phyloP scores from a whole-genome alignment of 2,113 vertebrate species.

The Cephalophus harveyi region DNA sequence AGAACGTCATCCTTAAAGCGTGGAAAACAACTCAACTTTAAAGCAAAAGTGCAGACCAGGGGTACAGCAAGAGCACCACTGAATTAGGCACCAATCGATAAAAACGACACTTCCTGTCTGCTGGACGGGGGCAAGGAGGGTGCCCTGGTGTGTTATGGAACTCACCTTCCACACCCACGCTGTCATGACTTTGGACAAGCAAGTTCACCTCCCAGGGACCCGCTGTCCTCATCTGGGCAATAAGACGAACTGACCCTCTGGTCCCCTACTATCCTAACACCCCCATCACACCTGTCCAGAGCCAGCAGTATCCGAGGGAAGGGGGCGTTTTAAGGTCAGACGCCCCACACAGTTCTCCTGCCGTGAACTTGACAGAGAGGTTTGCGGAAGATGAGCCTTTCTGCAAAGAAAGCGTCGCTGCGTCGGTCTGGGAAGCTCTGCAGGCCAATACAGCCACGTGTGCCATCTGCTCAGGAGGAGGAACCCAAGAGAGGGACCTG shows the following conservation, averaged over 20 bases:
- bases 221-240: neutral
- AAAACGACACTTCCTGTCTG: neutral
- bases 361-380: neutral
- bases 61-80: fast-evolving
- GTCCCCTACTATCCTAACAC: neutral
- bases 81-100: fast-evolving
- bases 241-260: neutral
- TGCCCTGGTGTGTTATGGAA: neutral
- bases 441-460: neutral
- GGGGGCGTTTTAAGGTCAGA: neutral
- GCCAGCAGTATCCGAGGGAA: neutral
- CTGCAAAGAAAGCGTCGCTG: neutral
- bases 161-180: neutral
- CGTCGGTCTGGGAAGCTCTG: neutral
- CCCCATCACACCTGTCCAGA: fast-evolving
- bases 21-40: neutral
- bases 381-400: neutral
- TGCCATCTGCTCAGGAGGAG: neutral
- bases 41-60: neutral
- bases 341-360: neutral
- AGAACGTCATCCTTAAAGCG: neutral
- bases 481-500: neutral
- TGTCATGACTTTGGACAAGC: neutral
- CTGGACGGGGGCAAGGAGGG: fast-evolving
- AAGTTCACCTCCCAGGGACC: neutral